Evolutionary conservation across 2,113 vertebrate species (phyloP).

Genomic region (Fukomys damarensis): DNA sequence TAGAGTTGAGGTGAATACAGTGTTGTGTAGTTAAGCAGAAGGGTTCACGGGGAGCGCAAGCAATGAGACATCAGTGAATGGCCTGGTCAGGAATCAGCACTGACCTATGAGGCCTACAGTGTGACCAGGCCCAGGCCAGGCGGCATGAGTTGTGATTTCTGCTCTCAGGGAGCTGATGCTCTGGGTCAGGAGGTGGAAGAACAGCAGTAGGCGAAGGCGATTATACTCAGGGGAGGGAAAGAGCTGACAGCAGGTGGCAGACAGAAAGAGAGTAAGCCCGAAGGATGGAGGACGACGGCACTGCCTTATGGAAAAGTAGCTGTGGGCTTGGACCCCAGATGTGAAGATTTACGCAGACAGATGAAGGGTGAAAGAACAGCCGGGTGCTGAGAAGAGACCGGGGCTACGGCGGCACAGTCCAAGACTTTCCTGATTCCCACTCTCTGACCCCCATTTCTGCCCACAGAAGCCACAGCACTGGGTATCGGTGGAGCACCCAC

Average conservation of each 20-base stretch:
- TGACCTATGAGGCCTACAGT: neutral
- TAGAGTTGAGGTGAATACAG: neutral
- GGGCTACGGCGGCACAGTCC: neutral
- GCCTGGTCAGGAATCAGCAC: neutral
- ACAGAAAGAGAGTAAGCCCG: neutral
- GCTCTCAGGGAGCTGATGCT: neutral
- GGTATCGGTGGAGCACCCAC: neutral
- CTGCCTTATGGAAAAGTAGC: neutral
- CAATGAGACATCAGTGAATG: neutral
- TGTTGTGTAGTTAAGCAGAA: neutral
- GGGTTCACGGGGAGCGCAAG: neutral
- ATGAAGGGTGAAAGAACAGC: neutral
- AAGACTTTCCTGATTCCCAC: neutral
- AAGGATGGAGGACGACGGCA: neutral
- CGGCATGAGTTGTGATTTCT: neutral
- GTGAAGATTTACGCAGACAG: neutral
- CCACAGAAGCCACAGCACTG: neutral
- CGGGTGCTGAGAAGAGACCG: neutral
- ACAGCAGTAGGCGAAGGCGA: neutral
- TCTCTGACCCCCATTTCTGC: neutral
- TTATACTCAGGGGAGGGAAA: neutral
- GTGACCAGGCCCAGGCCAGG: neutral
- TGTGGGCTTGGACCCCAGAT: neutral
- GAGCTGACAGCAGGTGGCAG: neutral
- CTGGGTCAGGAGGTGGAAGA: neutral